Conservation (phyloP, 2,888 invertebrate genomes). For the Acronicta leporina region DNA sequence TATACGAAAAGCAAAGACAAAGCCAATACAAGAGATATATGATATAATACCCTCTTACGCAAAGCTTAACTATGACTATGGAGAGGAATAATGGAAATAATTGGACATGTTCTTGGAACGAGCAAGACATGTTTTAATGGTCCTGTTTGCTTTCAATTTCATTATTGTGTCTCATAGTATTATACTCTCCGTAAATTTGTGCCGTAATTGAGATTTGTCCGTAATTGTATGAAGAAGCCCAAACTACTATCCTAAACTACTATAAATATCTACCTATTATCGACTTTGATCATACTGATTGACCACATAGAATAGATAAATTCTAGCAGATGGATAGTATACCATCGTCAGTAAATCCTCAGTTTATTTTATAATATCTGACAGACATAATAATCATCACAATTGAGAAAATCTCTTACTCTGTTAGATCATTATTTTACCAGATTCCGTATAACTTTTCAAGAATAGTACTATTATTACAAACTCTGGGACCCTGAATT, state of each 20-base stretch:
- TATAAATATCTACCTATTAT: too few species aligned
- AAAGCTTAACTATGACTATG: constrained; percentile 42
- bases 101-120: constrained; percentile 49
- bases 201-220: constrained; percentile 23
- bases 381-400: too few species aligned
- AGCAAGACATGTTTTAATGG: constrained; percentile 50
- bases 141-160: constrained; percentile 53
- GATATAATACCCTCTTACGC: constrained; percentile 44
- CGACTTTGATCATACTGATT: too few species aligned
- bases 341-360: too few species aligned
- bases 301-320: too few species aligned
- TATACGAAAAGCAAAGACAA: constrained; percentile 3
- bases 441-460: too few species aligned
- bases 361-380: too few species aligned
- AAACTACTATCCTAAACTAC: too few species aligned
- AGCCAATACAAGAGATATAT: constrained; percentile 18
- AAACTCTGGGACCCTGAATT: background rate
- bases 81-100: constrained; percentile 60
- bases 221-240: constrained; percentile 2
- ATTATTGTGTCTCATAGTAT: constrained; percentile 41
- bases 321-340: too few species aligned
- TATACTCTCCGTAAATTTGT: constrained; percentile 22
- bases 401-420: too few species aligned
- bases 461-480: background rate
- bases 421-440: too few species aligned